phyloP scores from a whole-genome alignment of 2,113 vertebrate genomes.

The Taurulus bubalis region DNA sequence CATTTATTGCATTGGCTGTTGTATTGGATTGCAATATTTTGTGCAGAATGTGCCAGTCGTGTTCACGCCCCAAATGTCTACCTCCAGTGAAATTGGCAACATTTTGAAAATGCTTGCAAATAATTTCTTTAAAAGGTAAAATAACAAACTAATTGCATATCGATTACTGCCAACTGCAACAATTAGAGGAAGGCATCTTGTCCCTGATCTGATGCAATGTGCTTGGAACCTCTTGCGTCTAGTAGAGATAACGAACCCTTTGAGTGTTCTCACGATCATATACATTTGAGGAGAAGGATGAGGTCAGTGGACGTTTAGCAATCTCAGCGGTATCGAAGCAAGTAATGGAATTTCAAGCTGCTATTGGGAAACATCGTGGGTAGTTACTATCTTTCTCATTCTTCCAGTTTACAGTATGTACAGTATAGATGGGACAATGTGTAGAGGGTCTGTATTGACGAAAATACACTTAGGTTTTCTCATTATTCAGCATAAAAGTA shows the following conservation, averaged over 20 bases:
- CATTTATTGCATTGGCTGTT: not conserved
- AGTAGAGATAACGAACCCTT: constrained; percentile 36
- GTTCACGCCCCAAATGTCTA: not conserved
- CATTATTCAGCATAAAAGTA: constrained; percentile 19
- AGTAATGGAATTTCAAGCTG: constrained; percentile 69
- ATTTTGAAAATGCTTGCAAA: constrained; percentile 29
- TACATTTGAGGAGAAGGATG: constrained; percentile 37
- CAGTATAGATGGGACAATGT: not conserved
- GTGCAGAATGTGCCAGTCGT: constrained; percentile 13
- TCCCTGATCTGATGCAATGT: constrained; percentile 1
- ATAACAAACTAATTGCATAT: constrained; percentile 42
- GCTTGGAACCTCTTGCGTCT: constrained; percentile 32
- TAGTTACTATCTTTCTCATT: constrained; percentile 53
- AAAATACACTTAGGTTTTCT: not conserved
- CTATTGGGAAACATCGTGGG: constrained; percentile 50
- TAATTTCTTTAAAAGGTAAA: constrained; percentile 55
- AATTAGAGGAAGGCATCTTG: constrained; percentile 23
- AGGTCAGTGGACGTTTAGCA: constrained; percentile 27
- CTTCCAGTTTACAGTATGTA: constrained; percentile 12
- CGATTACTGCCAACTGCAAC: constrained; percentile 32
- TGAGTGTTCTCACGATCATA: constrained; percentile 28
- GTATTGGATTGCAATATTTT: constrained; percentile 30
- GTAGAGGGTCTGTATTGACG: constrained; percentile 21
- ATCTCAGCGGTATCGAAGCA: constrained; percentile 55
- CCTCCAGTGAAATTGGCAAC: constrained; percentile 4